Percentiles rank a stretch among this genome's conserved stretches.
Conservation (phyloP, 2,113 vertebrate genomes). For the Chloroceryle aenea region DNA sequence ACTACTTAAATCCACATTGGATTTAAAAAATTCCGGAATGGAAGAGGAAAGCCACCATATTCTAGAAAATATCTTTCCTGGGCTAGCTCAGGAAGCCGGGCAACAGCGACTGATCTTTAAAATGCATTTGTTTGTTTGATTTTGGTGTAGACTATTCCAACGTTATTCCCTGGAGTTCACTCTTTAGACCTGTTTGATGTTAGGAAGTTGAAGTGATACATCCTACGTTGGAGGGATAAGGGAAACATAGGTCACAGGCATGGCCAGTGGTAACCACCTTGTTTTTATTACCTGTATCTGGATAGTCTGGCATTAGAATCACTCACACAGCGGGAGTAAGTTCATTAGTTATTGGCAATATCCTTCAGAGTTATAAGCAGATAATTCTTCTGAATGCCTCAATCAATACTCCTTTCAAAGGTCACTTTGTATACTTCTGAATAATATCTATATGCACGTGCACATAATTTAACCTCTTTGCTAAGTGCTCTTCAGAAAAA, state of each 20-base stretch:
- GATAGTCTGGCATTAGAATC: neutral
- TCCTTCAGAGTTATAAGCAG: neutral
- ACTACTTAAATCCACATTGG: neutral
- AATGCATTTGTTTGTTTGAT: neutral
- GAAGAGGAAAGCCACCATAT: neutral
- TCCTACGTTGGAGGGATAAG: neutral
- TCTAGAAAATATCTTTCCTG: neutral
- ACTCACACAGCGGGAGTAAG: neutral
- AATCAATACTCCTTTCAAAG: neutral
- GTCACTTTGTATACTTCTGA: neutral
- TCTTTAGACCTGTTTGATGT: neutral
- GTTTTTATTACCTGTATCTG: neutral
- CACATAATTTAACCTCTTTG: neutral
- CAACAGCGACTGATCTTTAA: neutral
- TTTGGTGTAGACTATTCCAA: neutral
- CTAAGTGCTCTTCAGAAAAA: constrained; percentile 19
- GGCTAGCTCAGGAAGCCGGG: neutral
- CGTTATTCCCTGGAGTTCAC: neutral
- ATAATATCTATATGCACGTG: neutral
- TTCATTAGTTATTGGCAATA: neutral
- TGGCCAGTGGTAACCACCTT: accelerated
- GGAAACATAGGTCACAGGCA: neutral
- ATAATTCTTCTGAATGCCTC: neutral
- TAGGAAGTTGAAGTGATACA: neutral
- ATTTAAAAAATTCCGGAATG: neutral